These are phyloP conservation scores for Lepus europaeus DNA, from an alignment of 2,113 vertebrate species.

Conservation along the genomic window DNA sequence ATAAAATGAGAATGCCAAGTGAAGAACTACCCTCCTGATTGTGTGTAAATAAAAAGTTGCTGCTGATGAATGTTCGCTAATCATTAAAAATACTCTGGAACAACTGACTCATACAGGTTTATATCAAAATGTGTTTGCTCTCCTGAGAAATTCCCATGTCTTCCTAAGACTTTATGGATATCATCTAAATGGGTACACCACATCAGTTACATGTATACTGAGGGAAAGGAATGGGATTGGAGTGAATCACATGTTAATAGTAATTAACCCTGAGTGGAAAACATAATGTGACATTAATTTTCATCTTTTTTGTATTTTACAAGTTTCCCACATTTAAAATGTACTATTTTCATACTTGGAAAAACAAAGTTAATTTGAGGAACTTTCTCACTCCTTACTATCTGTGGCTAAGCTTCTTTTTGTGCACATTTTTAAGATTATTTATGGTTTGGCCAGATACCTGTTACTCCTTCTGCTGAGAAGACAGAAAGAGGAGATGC, in stretches of 20 bases:
- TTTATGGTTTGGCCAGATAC: not conserved
- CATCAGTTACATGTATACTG: not conserved
- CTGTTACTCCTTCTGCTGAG: not conserved
- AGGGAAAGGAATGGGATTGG: not conserved
- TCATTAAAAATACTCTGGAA: not conserved
- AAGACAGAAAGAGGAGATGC: not conserved
- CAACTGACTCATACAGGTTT: not conserved
- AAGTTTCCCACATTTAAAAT: not conserved
- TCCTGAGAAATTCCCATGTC: not conserved
- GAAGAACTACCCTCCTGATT: not conserved
- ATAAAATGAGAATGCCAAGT: not conserved
- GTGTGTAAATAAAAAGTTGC: not conserved
- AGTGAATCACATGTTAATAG: not conserved
- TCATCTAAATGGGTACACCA: not conserved
- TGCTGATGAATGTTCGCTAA: not conserved
- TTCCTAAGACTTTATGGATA: not conserved
- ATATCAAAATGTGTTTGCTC: not conserved
- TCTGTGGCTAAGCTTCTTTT: not conserved
- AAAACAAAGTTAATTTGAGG: constrained; percentile 31
- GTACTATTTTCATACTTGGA: not conserved
- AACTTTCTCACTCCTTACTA: not conserved
- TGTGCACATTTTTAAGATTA: not conserved
- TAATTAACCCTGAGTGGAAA: not conserved
- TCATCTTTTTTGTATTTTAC: not conserved
- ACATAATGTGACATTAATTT: not conserved